Evolutionary conservation across 92 coral and sea anemone species (phyloP).

Genomic region (Palythoa grandis): DNA sequence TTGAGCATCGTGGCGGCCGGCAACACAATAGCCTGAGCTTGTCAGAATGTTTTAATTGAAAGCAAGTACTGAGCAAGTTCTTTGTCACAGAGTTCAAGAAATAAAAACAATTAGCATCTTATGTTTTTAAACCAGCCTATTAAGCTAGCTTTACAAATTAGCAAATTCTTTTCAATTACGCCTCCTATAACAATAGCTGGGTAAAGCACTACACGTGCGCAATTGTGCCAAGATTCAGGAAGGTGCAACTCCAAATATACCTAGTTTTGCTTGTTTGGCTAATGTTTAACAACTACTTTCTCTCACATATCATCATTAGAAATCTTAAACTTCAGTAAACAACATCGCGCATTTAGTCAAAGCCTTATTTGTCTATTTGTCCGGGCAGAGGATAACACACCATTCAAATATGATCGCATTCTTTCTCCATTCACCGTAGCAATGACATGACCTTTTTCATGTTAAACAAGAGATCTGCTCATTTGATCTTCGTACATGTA

Average conservation of each 20-base stretch:
- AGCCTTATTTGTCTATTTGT: background rate
- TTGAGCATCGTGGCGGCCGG: background rate
- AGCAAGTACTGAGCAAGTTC: background rate
- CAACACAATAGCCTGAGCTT: conserved; percentile 23
- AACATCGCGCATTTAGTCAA: conserved; percentile 5
- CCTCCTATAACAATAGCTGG: background rate
- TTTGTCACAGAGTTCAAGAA: conserved; percentile 12
- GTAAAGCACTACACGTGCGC: conserved; percentile 18
- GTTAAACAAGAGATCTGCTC: conserved; percentile 12
- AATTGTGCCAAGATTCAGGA: background rate
- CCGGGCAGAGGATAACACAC: background rate
- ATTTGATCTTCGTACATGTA: conserved; percentile 41
- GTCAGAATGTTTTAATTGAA: conserved; percentile 6
- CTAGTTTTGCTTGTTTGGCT: conserved; percentile 8
- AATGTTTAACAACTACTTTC: conserved; percentile 13
- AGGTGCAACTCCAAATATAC: background rate
- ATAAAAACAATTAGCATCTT: conserved; percentile 35
- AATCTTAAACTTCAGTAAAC: conserved; percentile 13
- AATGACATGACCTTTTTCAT: conserved; percentile 39
- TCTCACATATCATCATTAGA: conserved; percentile 7
- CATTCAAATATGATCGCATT: conserved; percentile 25
- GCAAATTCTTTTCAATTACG: conserved; percentile 25
- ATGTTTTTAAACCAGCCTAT: conserved; percentile 24
- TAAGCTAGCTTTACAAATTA: conserved; percentile 19
- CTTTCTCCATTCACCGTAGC: conserved; percentile 32